phyloP scores from a whole-genome alignment of 2,113 vertebrate genomes.

The Onychostruthus taczanowskii region DNA sequence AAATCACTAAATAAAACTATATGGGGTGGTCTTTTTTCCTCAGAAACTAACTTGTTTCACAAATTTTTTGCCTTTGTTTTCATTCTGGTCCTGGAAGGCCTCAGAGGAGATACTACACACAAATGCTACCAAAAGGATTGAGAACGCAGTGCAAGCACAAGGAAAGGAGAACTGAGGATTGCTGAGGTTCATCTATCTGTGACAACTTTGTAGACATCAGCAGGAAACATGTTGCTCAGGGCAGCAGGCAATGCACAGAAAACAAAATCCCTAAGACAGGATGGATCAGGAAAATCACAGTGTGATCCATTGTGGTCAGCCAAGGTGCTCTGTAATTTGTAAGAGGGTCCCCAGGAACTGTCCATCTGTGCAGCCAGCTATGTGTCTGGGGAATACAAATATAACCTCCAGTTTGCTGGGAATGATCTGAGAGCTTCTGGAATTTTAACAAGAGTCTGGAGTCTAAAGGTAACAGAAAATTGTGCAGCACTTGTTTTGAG shows the following conservation, averaged over 20 bases:
- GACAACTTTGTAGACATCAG: background rate
- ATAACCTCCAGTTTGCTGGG: background rate
- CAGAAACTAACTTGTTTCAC: background rate
- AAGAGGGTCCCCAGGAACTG: background rate
- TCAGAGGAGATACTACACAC: background rate
- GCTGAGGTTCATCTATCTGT: background rate
- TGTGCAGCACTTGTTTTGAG: background rate
- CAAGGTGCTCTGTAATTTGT: background rate
- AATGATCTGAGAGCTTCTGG: background rate
- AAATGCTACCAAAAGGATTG: background rate
- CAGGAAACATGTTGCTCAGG: background rate
- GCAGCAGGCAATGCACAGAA: background rate
- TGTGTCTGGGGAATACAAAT: background rate
- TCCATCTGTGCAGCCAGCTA: background rate
- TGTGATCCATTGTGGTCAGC: background rate
- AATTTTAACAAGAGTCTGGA: background rate
- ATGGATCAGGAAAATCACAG: background rate
- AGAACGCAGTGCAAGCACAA: background rate
- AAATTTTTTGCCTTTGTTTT: background rate
- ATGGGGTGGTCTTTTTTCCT: accelerated
- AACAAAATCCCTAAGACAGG: background rate
- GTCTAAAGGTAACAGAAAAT: background rate
- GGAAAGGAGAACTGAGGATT: background rate
- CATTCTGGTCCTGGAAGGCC: background rate
- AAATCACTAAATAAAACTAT: background rate